Percentiles rank a stretch among this genome's conserved stretches.
Evolutionary conservation across 2,113 vertebrate species (phyloP).

Genomic region (Phocoena sinus): DNA sequence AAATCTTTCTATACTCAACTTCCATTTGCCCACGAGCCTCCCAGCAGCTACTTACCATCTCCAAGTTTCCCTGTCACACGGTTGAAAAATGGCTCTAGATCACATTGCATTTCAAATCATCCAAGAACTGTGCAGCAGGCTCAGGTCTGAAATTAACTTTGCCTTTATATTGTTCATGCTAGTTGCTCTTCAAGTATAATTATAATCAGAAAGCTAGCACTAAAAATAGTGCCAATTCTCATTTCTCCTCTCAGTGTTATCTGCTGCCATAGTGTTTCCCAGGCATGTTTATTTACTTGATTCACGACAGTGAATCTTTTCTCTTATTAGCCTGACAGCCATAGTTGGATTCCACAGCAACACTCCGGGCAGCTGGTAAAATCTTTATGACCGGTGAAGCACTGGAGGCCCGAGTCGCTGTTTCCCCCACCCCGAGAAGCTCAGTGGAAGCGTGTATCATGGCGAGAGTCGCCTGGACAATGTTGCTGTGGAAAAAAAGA

Average conservation of each 20-base stretch:
- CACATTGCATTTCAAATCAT: slow-evolving; percentile 34
- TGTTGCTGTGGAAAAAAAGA: background rate
- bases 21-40: background rate
- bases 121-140: background rate
- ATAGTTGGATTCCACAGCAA: background rate
- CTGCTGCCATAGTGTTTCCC: slow-evolving; percentile 28
- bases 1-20: background rate
- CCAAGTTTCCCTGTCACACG: background rate
- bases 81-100: slow-evolving; percentile 39
- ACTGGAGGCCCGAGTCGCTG: background rate
- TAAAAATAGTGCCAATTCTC: slow-evolving; percentile 56
- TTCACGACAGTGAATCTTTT: slow-evolving; percentile 37
- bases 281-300: slow-evolving; percentile 56
- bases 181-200: slow-evolving; percentile 56
- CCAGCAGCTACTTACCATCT: background rate
- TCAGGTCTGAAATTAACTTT: slow-evolving; percentile 55
- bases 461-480: background rate
- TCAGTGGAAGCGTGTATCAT: background rate
- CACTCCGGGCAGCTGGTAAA: background rate
- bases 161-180: slow-evolving; percentile 51
- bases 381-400: background rate
- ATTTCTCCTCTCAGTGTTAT: slow-evolving; percentile 42
- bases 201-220: slow-evolving; percentile 49
- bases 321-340: slow-evolving; percentile 24
- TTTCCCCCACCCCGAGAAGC: background rate